These are phyloP conservation scores for Nemopilema nomurai DNA, from an alignment of 30 jellyfish, hydroid and myxozoan genomes.

Conservation along the genomic window DNA sequence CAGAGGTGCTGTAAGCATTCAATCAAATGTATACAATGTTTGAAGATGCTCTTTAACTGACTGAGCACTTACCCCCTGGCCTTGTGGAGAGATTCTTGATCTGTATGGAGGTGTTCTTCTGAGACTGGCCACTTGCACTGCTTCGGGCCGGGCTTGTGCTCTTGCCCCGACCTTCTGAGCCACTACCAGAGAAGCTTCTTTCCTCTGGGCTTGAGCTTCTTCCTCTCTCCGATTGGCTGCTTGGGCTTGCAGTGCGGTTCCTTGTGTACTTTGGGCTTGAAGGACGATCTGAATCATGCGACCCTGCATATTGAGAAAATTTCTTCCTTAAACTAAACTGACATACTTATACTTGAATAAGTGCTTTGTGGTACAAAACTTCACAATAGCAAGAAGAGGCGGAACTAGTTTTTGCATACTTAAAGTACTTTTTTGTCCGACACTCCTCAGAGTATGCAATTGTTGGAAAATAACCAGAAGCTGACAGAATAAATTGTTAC, in stretches of 20 bases:
- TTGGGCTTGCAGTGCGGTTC: constrained; percentile 52
- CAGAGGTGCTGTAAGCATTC: not conserved
- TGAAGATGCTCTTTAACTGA: too few species aligned
- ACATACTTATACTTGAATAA: too few species aligned
- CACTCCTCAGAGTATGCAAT: too few species aligned
- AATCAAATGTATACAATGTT: not conserved
- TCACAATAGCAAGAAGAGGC: too few species aligned
- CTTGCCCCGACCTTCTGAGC: constrained; percentile 75
- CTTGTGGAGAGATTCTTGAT: constrained; percentile 77
- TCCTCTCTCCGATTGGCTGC: constrained; percentile 85
- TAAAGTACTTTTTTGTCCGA: too few species aligned
- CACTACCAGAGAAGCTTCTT: constrained; percentile 82
- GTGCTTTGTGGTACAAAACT: too few species aligned
- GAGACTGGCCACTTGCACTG: constrained; percentile 55
- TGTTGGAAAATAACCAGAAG: too few species aligned
- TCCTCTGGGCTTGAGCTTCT: constrained; percentile 77
- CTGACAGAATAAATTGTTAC: too few species aligned
- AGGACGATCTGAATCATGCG: constrained; percentile 65
- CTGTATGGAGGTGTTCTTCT: constrained; percentile 65
- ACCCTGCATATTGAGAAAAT: constrained; percentile 31
- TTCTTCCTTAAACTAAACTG: too few species aligned
- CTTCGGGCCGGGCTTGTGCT: constrained; percentile 75
- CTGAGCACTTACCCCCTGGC: constrained; percentile 84
- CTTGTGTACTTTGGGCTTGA: constrained; percentile 66
- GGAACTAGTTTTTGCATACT: too few species aligned